Evolutionary conservation across 2,888 invertebrate species (phyloP), one percentile per base, ranked within the genome.

Genomic region (Gisinianus flammeolus): DNA sequence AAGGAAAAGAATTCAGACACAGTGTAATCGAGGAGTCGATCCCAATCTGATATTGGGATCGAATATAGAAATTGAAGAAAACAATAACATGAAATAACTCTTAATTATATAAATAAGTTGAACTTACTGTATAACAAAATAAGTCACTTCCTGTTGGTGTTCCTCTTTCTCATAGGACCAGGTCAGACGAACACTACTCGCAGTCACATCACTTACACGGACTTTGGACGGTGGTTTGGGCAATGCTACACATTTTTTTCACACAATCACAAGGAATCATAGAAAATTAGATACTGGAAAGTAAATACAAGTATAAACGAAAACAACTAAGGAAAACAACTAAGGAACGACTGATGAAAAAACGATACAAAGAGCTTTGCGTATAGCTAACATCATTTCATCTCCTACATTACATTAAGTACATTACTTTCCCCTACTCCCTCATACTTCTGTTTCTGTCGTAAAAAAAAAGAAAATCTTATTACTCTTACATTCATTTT

Each of bases 71-170:
- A n/a, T n/a, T n/a, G n/a, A n/a, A n/a, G n/a, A n/a, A n/a, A n/a
- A n/a, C n/a, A n/a, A n/a, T n/a, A n/a, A n/a, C n/a, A n/a, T n/a
- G n/a, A n/a, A n/a, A n/a, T n/a, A n/a, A n/a, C n/a, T n/a, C n/a
- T n/a, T n/a, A n/a, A n/a, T n/a, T n/a, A n/a, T n/a, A n/a, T n/a
- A n/a, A n/a, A n/a, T n/a, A n/a, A n/a, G n/a, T n/a, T n/a, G n/a
- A n/a, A n/a, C n/a, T n/a, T n/a, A 44, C 88, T 96, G 96, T 85
- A 98, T 95, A 84, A 97, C 94, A 89, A 97, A 98, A 87, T 97
- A 97, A 86, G 93, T 93, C n/a, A 97, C 91, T 85, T 96, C 96
- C 86, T 94, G 94, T 24, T 82, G 81, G 28, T 82, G 81, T 0
- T 93, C 91, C 68, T 87, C 87, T 19, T 93, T 92, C 85, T 93